phyloP scores from a whole-genome alignment of 2,113 vertebrate species.

The Ciconia boyciana region DNA sequence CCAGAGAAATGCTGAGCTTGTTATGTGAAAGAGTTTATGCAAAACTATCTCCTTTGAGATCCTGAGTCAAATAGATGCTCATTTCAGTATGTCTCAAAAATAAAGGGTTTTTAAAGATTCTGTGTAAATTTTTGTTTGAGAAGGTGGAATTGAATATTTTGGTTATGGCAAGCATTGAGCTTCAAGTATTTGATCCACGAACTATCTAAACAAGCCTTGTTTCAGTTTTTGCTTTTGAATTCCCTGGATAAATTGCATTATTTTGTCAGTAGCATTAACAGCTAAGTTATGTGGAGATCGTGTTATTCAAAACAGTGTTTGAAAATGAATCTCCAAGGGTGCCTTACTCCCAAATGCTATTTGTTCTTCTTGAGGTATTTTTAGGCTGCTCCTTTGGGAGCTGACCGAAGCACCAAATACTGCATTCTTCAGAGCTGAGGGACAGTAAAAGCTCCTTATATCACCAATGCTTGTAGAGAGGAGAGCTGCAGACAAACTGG shows the following conservation, averaged over 20 bases:
- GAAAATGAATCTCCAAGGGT: neutral
- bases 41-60: neutral
- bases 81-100: neutral
- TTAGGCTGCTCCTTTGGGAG: conserved; percentile 4
- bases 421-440: neutral
- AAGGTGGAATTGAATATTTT: neutral
- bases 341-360: neutral
- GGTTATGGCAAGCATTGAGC: neutral
- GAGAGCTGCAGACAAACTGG: neutral
- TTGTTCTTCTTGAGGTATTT: conserved; percentile 24
- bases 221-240: neutral
- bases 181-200: neutral
- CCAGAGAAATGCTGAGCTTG: neutral
- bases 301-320: neutral
- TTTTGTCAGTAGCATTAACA: neutral
- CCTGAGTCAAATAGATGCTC: neutral
- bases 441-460: neutral
- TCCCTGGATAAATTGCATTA: neutral
- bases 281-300: neutral
- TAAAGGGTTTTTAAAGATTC: neutral
- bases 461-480: neutral
- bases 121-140: neutral
- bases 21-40: conserved; percentile 15
- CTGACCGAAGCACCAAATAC: neutral
- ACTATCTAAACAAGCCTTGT: neutral